Percentiles rank a stretch among this genome's conserved stretches.
These are phyloP conservation scores for Sphaerolaimus hirsutus DNA, from an alignment of 2,888 invertebrate genomes.

Conservation along the genomic window DNA sequence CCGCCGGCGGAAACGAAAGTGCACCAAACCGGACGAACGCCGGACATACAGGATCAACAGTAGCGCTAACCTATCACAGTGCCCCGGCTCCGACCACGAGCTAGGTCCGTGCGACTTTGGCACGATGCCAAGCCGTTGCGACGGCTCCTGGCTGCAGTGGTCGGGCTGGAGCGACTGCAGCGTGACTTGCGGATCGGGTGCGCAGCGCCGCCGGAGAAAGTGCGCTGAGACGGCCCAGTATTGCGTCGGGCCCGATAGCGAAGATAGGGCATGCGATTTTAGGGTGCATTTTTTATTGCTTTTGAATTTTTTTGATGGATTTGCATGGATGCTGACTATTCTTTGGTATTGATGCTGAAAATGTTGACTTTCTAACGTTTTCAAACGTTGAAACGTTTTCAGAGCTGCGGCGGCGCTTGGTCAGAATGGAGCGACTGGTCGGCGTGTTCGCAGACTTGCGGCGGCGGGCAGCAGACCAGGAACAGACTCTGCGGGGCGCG, in stretches of 20 bases:
- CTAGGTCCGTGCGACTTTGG: not conserved
- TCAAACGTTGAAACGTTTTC: too few species aligned
- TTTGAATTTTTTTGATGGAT: too few species aligned
- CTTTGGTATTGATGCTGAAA: too few species aligned
- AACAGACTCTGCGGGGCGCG: not conserved
- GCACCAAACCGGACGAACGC: too few species aligned
- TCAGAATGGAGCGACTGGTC: conserved; percentile 43
- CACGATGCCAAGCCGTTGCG: not conserved
- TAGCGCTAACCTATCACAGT: not conserved
- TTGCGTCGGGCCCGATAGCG: too few species aligned
- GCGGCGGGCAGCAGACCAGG: conserved; percentile 9
- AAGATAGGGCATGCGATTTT: too few species aligned
- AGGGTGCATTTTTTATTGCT: too few species aligned
- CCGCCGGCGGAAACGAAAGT: not conserved
- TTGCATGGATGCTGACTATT: too few species aligned
- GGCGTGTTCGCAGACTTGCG: conserved; percentile 14
- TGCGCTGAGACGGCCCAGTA: not conserved
- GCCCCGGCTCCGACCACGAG: not conserved
- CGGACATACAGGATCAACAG: too few species aligned
- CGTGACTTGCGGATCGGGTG: not conserved
- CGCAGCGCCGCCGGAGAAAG: not conserved
- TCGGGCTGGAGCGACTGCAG: not conserved
- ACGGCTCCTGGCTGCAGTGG: not conserved
- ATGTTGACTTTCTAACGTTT: too few species aligned
- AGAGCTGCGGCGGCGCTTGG: not conserved